These are phyloP conservation scores for Drosophila hydei DNA, from an alignment of 1,140 invertebrate species.

Conservation along the genomic window DNA sequence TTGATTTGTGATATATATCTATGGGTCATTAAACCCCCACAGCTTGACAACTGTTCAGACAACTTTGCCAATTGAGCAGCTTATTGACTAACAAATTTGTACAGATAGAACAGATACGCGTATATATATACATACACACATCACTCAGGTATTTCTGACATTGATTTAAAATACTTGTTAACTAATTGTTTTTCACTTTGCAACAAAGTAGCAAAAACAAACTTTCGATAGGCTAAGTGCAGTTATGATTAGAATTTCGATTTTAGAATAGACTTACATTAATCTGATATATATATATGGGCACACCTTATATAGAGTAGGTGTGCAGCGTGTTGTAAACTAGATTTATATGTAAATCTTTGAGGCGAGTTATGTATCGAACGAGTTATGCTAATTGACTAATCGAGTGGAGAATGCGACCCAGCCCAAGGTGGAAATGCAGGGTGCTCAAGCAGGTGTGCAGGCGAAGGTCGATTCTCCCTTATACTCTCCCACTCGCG, in stretches of 20 bases:
- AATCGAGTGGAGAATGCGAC: conserved; percentile 46
- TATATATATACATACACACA: not conserved
- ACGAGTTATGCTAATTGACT: conserved; percentile 69
- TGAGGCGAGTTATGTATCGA: conserved; percentile 23
- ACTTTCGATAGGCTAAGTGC: conserved; percentile 12
- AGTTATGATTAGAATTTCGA: not conserved
- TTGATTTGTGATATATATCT: conserved; percentile 5
- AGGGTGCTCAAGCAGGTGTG: conserved; percentile 56
- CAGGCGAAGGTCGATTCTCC: conserved; percentile 50
- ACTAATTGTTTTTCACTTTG: not conserved
- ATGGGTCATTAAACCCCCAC: conserved; percentile 22
- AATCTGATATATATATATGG: conserved; percentile 2
- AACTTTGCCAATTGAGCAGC: not conserved
- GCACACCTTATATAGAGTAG: conserved; percentile 25
- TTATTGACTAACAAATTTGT: not conserved
- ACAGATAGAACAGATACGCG: not conserved
- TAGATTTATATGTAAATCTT: conserved; percentile 69
- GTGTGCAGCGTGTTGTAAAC: conserved; percentile 29
- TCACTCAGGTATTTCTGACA: conserved; percentile 1
- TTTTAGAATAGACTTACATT: not conserved
- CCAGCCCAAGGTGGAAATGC: conserved; percentile 55
- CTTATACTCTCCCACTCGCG: not conserved
- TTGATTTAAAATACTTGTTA: not conserved
- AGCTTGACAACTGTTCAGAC: conserved; percentile 6
- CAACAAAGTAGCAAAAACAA: conserved; percentile 14